phyloP scores from a whole-genome alignment of 2,888 invertebrate genomes.

The Epistrophella euchroma region DNA sequence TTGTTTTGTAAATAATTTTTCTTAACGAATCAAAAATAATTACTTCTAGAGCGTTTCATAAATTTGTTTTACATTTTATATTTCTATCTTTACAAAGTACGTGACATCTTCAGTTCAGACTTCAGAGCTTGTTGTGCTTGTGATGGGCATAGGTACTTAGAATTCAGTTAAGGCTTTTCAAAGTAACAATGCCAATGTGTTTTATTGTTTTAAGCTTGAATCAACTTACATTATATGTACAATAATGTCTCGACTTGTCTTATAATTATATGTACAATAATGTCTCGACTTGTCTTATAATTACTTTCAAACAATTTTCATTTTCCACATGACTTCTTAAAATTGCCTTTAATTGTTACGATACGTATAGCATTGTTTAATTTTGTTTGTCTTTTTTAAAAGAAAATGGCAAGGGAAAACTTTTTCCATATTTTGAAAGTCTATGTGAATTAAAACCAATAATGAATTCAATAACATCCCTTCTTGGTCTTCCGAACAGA shows the following conservation, averaged over 20 bases:
- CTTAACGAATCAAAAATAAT: too few species aligned
- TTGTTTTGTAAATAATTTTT: too few species aligned
- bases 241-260: background rate
- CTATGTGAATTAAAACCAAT: background rate
- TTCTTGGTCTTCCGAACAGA: background rate
- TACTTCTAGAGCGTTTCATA: too few species aligned
- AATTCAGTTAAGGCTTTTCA: background rate
- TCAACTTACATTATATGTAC: conserved; percentile 1
- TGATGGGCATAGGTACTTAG: background rate
- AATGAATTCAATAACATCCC: background rate
- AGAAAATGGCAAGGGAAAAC: background rate
- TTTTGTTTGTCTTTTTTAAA: background rate
- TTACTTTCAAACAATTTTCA: conserved; percentile 9
- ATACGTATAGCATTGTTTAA: background rate
- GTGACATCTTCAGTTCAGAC: background rate
- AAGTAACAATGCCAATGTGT: conserved; percentile 10
- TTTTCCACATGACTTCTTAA: background rate
- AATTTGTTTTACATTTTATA: too few species aligned
- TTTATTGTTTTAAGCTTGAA: conserved; percentile 6
- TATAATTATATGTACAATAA: background rate
- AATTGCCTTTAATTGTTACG: background rate
- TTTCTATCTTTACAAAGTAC: too few species aligned
- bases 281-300: conserved; percentile 8
- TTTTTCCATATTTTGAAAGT: background rate
- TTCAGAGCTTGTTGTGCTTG: background rate